Conservation (phyloP, 2,797 vertebrate genomes). For the Chelonia mydas region DNA sequence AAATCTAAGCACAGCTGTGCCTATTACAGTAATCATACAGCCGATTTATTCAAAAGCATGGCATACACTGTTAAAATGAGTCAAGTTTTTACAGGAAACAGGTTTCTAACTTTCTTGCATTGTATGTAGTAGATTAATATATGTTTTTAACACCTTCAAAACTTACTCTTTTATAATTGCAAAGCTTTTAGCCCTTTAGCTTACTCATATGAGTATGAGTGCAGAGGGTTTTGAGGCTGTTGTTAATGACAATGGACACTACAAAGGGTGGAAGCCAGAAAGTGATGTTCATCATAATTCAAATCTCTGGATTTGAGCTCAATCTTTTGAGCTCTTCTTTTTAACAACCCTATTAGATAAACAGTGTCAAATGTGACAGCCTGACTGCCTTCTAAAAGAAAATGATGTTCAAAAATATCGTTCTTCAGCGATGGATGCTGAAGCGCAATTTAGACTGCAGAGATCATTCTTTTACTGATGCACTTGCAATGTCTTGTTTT, state of each 20-base stretch:
- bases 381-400: constrained; percentile 11
- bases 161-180: neutral
- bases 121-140: neutral
- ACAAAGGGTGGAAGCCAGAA: neutral
- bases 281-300: neutral
- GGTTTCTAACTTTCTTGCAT: neutral
- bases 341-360: neutral
- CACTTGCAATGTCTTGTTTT: neutral
- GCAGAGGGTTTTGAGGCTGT: neutral
- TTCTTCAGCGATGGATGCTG: neutral
- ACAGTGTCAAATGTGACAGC: neutral
- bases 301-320: neutral
- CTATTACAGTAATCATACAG: neutral
- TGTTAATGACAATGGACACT: neutral
- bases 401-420: neutral
- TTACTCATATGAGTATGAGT: neutral
- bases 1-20: neutral
- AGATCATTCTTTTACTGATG: neutral
- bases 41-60: neutral
- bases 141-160: neutral
- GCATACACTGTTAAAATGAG: neutral
- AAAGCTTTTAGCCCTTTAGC: neutral
- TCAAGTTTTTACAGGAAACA: neutral
- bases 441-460: neutral
- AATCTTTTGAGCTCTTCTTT: neutral